These are phyloP conservation scores for Nematostella vectensis DNA, from an alignment of 92 coral and sea anemone genomes.

Conservation along the genomic window DNA sequence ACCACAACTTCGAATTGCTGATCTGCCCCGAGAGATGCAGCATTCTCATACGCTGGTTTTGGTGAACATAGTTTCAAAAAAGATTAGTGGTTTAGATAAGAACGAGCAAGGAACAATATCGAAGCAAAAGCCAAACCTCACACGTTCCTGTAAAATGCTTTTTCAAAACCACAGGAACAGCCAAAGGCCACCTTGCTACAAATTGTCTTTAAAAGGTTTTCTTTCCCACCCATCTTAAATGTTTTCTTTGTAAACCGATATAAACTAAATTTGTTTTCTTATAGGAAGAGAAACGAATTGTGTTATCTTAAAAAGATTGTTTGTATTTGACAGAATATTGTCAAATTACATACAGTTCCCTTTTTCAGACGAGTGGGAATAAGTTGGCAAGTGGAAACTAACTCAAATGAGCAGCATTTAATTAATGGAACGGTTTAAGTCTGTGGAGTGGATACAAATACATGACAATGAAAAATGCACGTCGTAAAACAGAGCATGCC, in stretches of 20 bases:
- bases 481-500: too few species aligned
- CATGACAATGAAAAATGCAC: too few species aligned
- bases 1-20: neutral
- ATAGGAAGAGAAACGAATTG: too few species aligned
- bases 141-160: neutral
- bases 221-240: neutral
- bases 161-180: slow-evolving; percentile 3
- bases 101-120: neutral
- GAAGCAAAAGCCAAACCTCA: neutral
- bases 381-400: too few species aligned
- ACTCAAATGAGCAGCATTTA: too few species aligned
- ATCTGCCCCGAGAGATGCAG: neutral
- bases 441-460: too few species aligned
- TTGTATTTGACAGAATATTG: too few species aligned
- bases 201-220: neutral
- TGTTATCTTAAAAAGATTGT: too few species aligned
- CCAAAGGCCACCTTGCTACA: neutral
- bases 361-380: too few species aligned
- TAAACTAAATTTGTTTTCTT: neutral
- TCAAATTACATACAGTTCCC: too few species aligned
- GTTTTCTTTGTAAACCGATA: slow-evolving; percentile 3
- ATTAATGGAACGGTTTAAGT: too few species aligned
- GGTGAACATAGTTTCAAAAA: neutral
- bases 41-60: neutral
- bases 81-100: neutral